These are phyloP conservation scores for Choloepus didactylus DNA, from an alignment of 2,797 vertebrate genomes.

Conservation along the genomic window DNA sequence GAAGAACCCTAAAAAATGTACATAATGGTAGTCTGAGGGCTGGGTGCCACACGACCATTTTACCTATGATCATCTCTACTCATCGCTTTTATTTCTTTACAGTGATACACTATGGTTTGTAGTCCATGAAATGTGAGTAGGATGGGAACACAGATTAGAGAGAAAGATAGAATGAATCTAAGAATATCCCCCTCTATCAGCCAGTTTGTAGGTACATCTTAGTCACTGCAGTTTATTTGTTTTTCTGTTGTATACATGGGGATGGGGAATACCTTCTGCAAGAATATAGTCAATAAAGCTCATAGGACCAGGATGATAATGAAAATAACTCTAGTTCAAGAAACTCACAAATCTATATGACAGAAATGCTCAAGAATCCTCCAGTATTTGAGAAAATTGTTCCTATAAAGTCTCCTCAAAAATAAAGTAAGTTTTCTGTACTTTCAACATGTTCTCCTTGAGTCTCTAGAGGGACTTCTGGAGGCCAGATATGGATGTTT, in stretches of 20 bases:
- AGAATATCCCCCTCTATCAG: background rate
- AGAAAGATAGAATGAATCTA: background rate
- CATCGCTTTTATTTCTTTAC: constrained; percentile 46
- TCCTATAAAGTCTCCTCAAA: constrained; percentile 59
- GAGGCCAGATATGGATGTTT: constrained; percentile 64
- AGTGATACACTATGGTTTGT: background rate
- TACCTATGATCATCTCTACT: background rate
- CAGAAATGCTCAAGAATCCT: constrained; percentile 60
- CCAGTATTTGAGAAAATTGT: constrained; percentile 45
- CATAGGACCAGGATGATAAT: background rate
- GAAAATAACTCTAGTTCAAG: constrained; percentile 62
- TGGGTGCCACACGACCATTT: background rate
- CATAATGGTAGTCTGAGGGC: background rate
- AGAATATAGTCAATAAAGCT: constrained; percentile 23
- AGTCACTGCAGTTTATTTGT: background rate
- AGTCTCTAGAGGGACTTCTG: constrained; percentile 63
- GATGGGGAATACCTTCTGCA: background rate
- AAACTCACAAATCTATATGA: constrained; percentile 50
- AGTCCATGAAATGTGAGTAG: background rate
- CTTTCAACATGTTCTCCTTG: constrained; percentile 60
- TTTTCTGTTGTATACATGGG: background rate
- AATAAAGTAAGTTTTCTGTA: constrained; percentile 74
- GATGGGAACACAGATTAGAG: background rate
- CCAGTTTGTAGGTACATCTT: background rate
- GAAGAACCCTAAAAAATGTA: background rate